Base-by-base conservation (phyloP, 2,113 vertebrate species). In the Dipodomys ordii region DNA sequence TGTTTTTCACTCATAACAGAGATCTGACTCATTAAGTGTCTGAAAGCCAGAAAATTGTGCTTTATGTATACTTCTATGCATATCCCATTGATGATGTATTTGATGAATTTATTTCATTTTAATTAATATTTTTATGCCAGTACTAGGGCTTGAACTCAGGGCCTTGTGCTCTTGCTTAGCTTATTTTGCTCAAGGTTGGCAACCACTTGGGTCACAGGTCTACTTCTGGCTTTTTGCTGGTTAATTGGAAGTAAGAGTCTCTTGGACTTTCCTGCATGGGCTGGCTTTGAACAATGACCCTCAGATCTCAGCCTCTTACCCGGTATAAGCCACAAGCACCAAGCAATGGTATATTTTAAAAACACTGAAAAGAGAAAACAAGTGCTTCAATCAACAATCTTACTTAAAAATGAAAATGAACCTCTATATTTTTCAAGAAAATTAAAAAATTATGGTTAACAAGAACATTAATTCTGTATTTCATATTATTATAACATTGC, bases 41-140 rank as follows among this genome's bases (percentile, higher is more conserved):
- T 90, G 62, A 76, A 93, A 87, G 13, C 23, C 68, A 82, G 35
- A n/a, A 82, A 84, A 87, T 93, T 89, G 91, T 57, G 32, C 46
- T 53, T 87, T 87, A 67, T 19, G 85, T 9, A 77, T 49, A 92
- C 73, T 82, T 7, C 4, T 94, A 57, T 4, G 72, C 32, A 73
- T 62, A 87, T 91, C 27, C 16, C 90, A 80, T 74, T 87, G 87
- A 88, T 67, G 32, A 49, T 27, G 35, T 62, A 67, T 67, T 64
- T 64, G 39, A 39, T 39, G 3, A 39, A 78, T 71, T 90, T 3
- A 12, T 62, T 64, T 23, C 23, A 64, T 57, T 57, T 57, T 57
- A 57, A 15, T 57, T 57, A 57, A 57, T 57, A 57, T 18, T 57
- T 57, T 57, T 57, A 53, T 53, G 49, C 49, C 49, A 53, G 12